Evolutionary conservation across 2,797 vertebrate genomes (phyloP), one percentile per base, ranked within the genome.

Genomic region (Channallabes apus): DNA sequence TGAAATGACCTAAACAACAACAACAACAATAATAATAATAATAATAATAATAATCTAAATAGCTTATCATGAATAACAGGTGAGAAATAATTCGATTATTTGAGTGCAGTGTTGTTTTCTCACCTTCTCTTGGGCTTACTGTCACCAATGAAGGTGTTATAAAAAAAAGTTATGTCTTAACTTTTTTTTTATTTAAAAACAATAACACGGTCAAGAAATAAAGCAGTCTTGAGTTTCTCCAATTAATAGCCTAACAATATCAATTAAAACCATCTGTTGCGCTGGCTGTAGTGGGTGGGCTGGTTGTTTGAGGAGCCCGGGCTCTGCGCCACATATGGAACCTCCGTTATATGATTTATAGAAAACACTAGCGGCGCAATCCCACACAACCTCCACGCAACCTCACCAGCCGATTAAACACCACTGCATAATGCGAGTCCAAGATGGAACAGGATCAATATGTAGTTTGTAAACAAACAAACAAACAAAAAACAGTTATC

Each of bases 261-360:
- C 15, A 65, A 77, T 51, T 65, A 75, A 67, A 84, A 56, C 2
- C 82, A 76, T 76, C 9, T 76, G 71, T 64, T 8, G 22, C 3
- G 27, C 71, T 29, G 82, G 9, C n/a, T 85, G 77, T 64, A 64
- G 87, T 88, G 88, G 89, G 89, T 90, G 89, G 88, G 86, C 89
- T 90, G 65, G 76, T 81, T 38, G 82, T 7, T 75, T 22, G 85
- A 84, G 85, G 88, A 91, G 88, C 65, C 84, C 92, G 92, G 93
- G 94, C 94, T 88, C 85, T 24, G 89, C 90, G 93, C 93, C 93
- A 90, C 87, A 84, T 87, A 87, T 88, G 84, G 58, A 88, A 83
- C 80, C 91, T 82, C 80, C 93, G 91, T 91, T 91, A 93, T 91
- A 85, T 86, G 88, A 88, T 85, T 83, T 89, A 67, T 87, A 86